Conservation (phyloP, 2,888 invertebrate genomes). For the Drosophila kokeensis region DNA sequence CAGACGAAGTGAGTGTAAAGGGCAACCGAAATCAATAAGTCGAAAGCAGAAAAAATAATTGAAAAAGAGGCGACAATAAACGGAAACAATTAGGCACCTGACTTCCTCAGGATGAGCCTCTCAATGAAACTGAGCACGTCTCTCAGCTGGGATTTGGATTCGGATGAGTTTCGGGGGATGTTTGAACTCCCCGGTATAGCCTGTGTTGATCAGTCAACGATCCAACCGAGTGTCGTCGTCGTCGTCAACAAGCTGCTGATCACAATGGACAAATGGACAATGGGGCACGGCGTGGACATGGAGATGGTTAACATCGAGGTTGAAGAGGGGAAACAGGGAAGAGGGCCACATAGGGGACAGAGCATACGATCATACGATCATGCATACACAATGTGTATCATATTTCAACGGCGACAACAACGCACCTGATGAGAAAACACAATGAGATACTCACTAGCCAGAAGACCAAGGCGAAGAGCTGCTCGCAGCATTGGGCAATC, state of each 20-base stretch:
- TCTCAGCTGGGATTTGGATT: slow-evolving; percentile 2
- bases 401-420: slow-evolving; percentile 74
- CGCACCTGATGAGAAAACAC: slow-evolving; percentile 84
- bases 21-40: slow-evolving; percentile 58
- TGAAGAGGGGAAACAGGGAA: not conserved
- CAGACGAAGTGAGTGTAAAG: not conserved
- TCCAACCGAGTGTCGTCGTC: slow-evolving; percentile 4
- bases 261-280: slow-evolving; percentile 34
- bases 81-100: slow-evolving; percentile 85
- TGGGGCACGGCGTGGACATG: slow-evolving; percentile 22
- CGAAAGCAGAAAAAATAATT: slow-evolving; percentile 9
- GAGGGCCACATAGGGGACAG: not conserved
- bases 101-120: slow-evolving; percentile 83
- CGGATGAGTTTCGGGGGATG: slow-evolving; percentile 16
- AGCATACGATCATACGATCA: slow-evolving; percentile 64
- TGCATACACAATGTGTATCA: slow-evolving; percentile 83
- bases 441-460: slow-evolving; percentile 65
- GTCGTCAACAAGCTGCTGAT: slow-evolving; percentile 30
- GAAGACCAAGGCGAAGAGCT: slow-evolving; percentile 29
- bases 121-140: slow-evolving; percentile 21
- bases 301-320: slow-evolving; percentile 16
- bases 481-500: slow-evolving; percentile 68
- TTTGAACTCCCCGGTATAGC: slow-evolving; percentile 8
- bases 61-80: slow-evolving; percentile 52
- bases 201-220: slow-evolving; percentile 39